A percentile compares a stretch with the other conserved stretches of the same genome.
These are phyloP conservation scores for Tachystola acroxantha DNA, from an alignment of 2,888 invertebrate species.

Conservation along the genomic window DNA sequence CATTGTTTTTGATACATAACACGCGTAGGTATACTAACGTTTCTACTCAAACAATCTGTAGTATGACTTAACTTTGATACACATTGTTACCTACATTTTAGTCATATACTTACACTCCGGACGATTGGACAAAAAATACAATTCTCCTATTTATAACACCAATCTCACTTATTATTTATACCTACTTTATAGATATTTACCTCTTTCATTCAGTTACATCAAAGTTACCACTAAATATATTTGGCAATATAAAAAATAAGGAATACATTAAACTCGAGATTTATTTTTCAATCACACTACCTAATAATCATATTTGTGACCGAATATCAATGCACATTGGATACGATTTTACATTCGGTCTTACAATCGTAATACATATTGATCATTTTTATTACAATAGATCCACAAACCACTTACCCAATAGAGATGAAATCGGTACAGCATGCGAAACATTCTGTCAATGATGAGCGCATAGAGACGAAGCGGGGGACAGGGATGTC, in stretches of 20 bases:
- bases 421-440: too few relatives aligned
- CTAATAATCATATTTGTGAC: slow-evolving; percentile 43
- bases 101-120: too few relatives aligned
- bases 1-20: too few relatives aligned
- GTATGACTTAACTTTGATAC: too few relatives aligned
- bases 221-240: slow-evolving; percentile 70
- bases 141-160: slow-evolving; percentile 45
- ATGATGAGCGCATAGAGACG: too few relatives aligned
- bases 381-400: slow-evolving; percentile 33
- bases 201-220: slow-evolving; percentile 62
- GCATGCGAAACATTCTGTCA: too few relatives aligned
- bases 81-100: too few relatives aligned
- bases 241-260: slow-evolving; percentile 77
- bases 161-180: slow-evolving; percentile 30
- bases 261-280: slow-evolving; percentile 69
- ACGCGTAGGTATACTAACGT: too few relatives aligned
- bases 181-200: slow-evolving; percentile 50
- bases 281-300: slow-evolving; percentile 55
- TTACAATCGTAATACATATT: slow-evolving; percentile 21
- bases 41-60: too few relatives aligned
- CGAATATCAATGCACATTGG: slow-evolving; percentile 13
- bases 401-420: too few relatives aligned
- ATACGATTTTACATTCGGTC: slow-evolving; percentile 17
- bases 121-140: slow-evolving; percentile 12
- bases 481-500: too few relatives aligned